A percentile compares a stretch with the other conserved stretches of the same genome.
Evolutionary conservation across 1,140 invertebrate genomes (phyloP).

Genomic region (Papilio polyxenes): DNA sequence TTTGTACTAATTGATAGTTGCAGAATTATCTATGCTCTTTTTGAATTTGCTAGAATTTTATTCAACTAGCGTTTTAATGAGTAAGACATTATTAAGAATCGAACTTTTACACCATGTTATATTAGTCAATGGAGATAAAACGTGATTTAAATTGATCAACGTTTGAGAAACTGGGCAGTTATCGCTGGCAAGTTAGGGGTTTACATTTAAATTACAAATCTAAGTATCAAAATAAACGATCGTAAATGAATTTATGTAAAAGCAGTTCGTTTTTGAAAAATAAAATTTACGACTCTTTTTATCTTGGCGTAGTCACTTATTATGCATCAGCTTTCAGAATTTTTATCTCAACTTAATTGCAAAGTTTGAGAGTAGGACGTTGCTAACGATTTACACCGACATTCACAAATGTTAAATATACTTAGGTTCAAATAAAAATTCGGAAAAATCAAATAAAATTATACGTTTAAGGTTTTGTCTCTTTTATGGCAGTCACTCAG

Average conservation of each 20-base stretch:
- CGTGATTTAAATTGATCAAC: not conserved
- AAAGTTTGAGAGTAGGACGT: not conserved
- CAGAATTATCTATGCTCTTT: too few relatives aligned
- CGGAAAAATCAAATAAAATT: too few relatives aligned
- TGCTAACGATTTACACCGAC: not conserved
- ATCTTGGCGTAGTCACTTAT: not conserved
- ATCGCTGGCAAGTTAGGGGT: not conserved
- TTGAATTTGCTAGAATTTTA: too few relatives aligned
- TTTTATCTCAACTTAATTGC: conserved; percentile 10
- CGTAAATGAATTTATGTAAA: not conserved
- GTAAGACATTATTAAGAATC: too few relatives aligned
- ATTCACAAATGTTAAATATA: not conserved
- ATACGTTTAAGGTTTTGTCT: too few relatives aligned
- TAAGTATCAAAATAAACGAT: not conserved
- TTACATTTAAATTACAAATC: conserved; percentile 11
- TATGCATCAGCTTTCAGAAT: not conserved
- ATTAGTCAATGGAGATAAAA: too few relatives aligned
- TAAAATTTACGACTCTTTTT: not conserved
- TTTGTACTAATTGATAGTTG: too few relatives aligned
- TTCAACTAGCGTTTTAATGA: too few relatives aligned
- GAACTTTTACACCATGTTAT: too few relatives aligned
- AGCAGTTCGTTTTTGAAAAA: not conserved
- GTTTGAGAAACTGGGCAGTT: not conserved
- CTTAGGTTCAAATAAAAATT: too few relatives aligned
- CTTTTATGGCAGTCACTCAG: too few relatives aligned